phyloP scores from a whole-genome alignment of 2,888 invertebrate species.

The Hemaris fuciformis region DNA sequence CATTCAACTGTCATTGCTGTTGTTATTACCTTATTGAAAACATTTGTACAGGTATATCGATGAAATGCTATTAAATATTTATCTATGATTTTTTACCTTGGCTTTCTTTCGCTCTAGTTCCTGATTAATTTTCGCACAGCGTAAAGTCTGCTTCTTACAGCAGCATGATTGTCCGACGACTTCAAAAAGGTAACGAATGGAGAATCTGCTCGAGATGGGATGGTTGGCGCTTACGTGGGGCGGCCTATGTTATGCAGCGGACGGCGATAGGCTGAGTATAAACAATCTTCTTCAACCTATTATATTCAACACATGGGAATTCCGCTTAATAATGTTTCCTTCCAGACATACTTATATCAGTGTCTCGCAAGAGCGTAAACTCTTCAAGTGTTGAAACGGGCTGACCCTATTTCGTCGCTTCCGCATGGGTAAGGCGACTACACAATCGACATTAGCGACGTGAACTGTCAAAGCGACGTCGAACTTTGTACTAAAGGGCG shows the following conservation, averaged over 20 bases:
- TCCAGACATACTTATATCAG: neutral
- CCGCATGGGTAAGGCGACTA: slow-evolving; percentile 49
- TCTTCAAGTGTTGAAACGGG: slow-evolving; percentile 45
- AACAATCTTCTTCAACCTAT: neutral
- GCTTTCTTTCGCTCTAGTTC: no score
- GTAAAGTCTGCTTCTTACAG: no score
- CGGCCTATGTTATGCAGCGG: no score
- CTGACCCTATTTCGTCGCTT: slow-evolving; percentile 49
- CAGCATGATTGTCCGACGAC: no score
- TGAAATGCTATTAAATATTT: no score
- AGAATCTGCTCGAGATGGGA: neutral
- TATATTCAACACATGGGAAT: no score
- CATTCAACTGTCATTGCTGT: neutral
- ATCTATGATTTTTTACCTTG: no score
- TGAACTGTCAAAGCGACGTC: slow-evolving; percentile 16
- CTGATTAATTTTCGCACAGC: no score
- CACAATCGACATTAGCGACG: slow-evolving; percentile 14
- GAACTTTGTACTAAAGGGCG: slow-evolving; percentile 11
- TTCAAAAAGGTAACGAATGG: no score
- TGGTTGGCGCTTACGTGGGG: no score
- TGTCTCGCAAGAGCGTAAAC: slow-evolving; percentile 11
- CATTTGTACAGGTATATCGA: no score
- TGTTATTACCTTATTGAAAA: neutral
- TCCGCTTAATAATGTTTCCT: neutral
- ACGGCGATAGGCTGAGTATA: neutral